Percentiles rank a stretch among this genome's conserved stretches.
Evolutionary conservation across 2,113 vertebrate genomes (phyloP).

Genomic region (Sitta europaea): DNA sequence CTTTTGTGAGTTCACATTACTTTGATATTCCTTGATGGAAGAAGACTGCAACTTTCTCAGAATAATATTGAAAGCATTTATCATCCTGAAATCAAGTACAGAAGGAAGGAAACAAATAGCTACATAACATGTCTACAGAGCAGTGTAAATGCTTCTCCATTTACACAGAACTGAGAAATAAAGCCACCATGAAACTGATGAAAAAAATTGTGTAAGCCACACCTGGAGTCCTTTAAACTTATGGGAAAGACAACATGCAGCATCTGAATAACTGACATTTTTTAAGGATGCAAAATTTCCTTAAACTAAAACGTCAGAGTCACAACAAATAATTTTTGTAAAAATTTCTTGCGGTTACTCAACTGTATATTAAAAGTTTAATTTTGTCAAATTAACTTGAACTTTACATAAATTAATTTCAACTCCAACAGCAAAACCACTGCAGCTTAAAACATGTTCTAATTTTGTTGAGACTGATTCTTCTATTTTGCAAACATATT

Average conservation of each 20-base stretch:
- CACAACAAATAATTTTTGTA: neutral
- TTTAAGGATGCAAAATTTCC: neutral
- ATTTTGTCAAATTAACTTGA: neutral
- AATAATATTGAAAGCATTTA: neutral
- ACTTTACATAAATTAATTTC: neutral
- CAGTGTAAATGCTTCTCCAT: neutral
- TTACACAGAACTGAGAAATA: neutral
- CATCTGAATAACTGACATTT: neutral
- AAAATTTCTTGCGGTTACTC: neutral
- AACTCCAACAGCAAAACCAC: neutral
- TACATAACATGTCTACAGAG: neutral
- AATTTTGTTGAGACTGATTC: neutral
- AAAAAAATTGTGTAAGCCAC: neutral
- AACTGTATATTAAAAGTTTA: neutral
- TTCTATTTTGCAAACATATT: neutral
- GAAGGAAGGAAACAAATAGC: neutral
- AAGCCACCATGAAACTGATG: neutral
- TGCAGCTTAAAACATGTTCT: neutral
- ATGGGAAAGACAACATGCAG: neutral
- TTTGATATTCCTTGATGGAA: neutral
- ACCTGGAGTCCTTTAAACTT: neutral
- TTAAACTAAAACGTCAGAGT: neutral
- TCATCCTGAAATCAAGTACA: neutral
- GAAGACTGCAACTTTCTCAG: neutral
- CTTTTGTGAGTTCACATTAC: neutral